Base-by-base conservation (phyloP, 1,140 invertebrate species). In the Lepidurus couesii region DNA sequence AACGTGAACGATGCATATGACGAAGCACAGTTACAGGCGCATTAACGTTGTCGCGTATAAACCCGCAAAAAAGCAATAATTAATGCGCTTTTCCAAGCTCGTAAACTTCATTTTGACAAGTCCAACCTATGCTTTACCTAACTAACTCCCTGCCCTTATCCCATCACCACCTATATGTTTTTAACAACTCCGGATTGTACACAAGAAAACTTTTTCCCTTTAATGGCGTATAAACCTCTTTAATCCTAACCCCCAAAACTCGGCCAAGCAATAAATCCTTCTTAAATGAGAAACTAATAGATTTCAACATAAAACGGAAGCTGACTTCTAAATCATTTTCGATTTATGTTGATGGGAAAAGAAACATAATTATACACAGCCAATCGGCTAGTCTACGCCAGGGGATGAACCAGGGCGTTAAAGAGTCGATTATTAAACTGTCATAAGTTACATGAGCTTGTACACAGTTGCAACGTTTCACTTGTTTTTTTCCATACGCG, bases 51-150 rank as follows among this genome's bases (percentile, higher is more conserved):
- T 65, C 53, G 53, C 53, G 21, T 65, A 21, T 65, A 65, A 34
- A 65, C 53, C 13, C 53, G 53, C 53, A 21, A n/a, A 34, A 34
- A 21, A 65, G 53, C 53, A 65, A 65, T 7, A 65, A 65, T 65
- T 65, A 65, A 65, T 65, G 53, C 53, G 21, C 53, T 65, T 65
- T 34, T 65, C 53, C 1, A 65, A 21, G 21, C 16, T 65, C 53
- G 53, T 65, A 65, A 65, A 65, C 53, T 65, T 65, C 53, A 9
- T 65, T 65, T 65, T 65, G n/a, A 65, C 53, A 16, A 7, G 53
- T 65, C 53, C 53, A 65, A 65, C 53, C 53, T 65, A 21, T 65
- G 53, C 8, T 65, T 65, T 65, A n/a, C 53, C 13, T 65, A 65
- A 65, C 21, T 65, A 65, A 65, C 53, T 65, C 13, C 53, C 16